phyloP scores from a whole-genome alignment of 2,888 invertebrate species.

The Quadriops clusia region DNA sequence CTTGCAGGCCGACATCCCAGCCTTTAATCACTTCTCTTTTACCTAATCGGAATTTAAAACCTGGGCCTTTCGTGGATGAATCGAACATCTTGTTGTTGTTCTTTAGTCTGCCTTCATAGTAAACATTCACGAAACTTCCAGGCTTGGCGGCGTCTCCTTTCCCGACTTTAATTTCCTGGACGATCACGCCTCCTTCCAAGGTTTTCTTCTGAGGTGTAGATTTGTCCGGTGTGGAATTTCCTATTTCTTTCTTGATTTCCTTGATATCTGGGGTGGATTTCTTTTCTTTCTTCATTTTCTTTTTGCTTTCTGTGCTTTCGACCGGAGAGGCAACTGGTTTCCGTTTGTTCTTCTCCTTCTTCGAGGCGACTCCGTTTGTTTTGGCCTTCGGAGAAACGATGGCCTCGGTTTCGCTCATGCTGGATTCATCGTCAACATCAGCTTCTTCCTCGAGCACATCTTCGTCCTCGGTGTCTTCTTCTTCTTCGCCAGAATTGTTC shows the following conservation, averaged over 20 bases:
- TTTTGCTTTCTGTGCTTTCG: slow-evolving; percentile 17
- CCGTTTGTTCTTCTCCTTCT: slow-evolving; percentile 27
- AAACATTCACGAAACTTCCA: slow-evolving; percentile 67
- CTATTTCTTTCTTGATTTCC: too few species aligned
- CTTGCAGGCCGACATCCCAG: slow-evolving; percentile 80
- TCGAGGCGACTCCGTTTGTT: slow-evolving; percentile 21
- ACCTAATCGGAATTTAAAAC: slow-evolving; percentile 77
- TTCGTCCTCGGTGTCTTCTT: slow-evolving; percentile 29
- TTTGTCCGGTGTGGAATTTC: too few species aligned
- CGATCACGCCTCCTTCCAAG: slow-evolving; percentile 63
- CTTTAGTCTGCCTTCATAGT: slow-evolving; percentile 75
- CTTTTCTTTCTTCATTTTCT: slow-evolving; percentile 30
- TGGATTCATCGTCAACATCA: slow-evolving; percentile 25
- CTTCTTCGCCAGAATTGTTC: slow-evolving; percentile 24
- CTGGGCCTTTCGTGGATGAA: slow-evolving; percentile 58
- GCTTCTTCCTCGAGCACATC: slow-evolving; percentile 35
- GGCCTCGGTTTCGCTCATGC: slow-evolving; percentile 18
- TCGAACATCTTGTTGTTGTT: slow-evolving; percentile 82
- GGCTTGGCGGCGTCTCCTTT: slow-evolving; percentile 62
- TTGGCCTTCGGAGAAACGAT: slow-evolving; percentile 26
- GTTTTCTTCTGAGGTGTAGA: slow-evolving; percentile 38
- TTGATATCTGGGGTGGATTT: slow-evolving; percentile 15
- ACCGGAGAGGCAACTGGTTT: slow-evolving; percentile 3
- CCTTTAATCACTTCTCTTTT: slow-evolving; percentile 79
- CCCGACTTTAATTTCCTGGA: slow-evolving; percentile 74